These are phyloP conservation scores for Psittacula cyanocephala DNA, from an alignment of 2,113 vertebrate species.

Conservation along the genomic window DNA sequence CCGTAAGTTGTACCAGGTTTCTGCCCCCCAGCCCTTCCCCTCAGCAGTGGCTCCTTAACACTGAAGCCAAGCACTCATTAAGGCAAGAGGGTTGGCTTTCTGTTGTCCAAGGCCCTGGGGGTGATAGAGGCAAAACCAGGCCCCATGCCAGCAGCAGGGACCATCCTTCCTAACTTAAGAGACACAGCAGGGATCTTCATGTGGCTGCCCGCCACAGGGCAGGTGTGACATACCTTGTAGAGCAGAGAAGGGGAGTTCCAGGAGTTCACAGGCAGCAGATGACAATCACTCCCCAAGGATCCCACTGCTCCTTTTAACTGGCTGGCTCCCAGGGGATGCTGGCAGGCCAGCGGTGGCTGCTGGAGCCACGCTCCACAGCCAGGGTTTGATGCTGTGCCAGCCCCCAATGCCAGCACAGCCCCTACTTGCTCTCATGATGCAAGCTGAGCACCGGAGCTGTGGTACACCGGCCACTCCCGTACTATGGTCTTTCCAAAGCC, in stretches of 20 bases:
- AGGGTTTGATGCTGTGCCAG: neutral
- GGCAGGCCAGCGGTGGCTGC: neutral
- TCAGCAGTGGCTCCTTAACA: neutral
- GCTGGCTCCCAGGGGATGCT: neutral
- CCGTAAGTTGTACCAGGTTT: neutral
- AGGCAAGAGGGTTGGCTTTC: neutral
- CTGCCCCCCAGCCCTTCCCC: neutral
- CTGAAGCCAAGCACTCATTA: neutral
- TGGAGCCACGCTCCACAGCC: neutral
- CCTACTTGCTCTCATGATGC: fast-evolving
- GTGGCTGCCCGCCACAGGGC: neutral
- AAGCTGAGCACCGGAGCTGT: neutral
- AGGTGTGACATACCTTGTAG: constrained; percentile 51
- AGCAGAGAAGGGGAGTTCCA: constrained; percentile 55
- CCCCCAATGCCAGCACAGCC: neutral
- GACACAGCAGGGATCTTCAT: neutral
- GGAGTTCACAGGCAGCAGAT: constrained; percentile 16
- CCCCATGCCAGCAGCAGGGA: neutral
- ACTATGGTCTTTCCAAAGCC: neutral
- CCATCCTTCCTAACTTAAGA: constrained; percentile 7
- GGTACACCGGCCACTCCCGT: neutral
- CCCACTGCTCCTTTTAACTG: constrained; percentile 18
- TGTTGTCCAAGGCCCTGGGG: neutral
- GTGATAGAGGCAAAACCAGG: neutral
- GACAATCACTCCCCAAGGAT: constrained; percentile 24